These are phyloP conservation scores for Ophioninae sp. DNA, from an alignment of 2,888 invertebrate species.

Conservation along the genomic window DNA sequence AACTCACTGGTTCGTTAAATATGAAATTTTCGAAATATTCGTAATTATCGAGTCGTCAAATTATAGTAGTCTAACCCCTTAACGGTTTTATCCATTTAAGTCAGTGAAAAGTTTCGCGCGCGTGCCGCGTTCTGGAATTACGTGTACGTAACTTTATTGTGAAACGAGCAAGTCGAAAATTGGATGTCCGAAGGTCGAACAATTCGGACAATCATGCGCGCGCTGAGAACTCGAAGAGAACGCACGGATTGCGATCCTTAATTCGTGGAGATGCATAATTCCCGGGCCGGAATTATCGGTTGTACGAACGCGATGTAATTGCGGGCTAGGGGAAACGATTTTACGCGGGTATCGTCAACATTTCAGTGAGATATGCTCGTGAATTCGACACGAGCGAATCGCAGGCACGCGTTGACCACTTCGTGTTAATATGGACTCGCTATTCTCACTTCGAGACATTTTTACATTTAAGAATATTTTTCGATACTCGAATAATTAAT, in stretches of 20 bases:
- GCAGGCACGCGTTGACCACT: background rate
- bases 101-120: background rate
- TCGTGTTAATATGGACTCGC: background rate
- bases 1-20: too few relatives aligned
- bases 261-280: slow-evolving; percentile 33
- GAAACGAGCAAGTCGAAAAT: slow-evolving; percentile 12
- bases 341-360: slow-evolving; percentile 6
- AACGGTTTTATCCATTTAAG: too few relatives aligned
- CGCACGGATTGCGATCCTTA: background rate
- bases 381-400: background rate
- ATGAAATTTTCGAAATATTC: too few relatives aligned
- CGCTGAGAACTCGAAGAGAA: background rate
- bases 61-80: too few relatives aligned
- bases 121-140: slow-evolving; percentile 15
- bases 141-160: slow-evolving; percentile 17
- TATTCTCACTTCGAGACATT: background rate
- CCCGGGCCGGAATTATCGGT: slow-evolving; percentile 19
- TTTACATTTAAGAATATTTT: background rate
- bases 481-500: background rate
- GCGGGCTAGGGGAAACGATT: background rate
- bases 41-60: too few relatives aligned
- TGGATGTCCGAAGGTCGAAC: slow-evolving; percentile 26
- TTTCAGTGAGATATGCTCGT: background rate
- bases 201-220: slow-evolving; percentile 15
- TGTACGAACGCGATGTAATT: background rate